phyloP scores from a whole-genome alignment of 2,113 vertebrate genomes.

The Channa maculata region DNA sequence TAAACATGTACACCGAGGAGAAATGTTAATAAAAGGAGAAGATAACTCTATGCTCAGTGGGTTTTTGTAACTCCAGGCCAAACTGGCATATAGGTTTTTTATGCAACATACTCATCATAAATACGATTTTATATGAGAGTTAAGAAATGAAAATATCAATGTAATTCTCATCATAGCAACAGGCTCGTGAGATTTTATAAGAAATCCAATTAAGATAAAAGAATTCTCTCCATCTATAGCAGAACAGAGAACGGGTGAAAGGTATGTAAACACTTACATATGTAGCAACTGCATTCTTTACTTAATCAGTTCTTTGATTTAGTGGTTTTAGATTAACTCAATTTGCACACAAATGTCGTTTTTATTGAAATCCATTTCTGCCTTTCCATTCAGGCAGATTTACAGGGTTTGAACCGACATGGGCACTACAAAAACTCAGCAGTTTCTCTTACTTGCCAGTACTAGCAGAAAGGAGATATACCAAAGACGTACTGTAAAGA shows the following conservation, averaged over 20 bases:
- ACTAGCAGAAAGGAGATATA: background rate
- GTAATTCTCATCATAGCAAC: conserved; percentile 17
- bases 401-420: conserved; percentile 41
- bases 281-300: background rate
- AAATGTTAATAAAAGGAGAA: background rate
- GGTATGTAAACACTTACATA: background rate
- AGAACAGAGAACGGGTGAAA: conserved; percentile 14
- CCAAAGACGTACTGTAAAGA: too few relatives aligned
- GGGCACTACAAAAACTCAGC: conserved; percentile 13
- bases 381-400: conserved; percentile 26
- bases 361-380: background rate
- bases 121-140: conserved; percentile 13
- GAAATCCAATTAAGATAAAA: background rate
- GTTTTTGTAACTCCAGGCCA: conserved; percentile 25
- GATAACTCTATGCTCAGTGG: conserved; percentile 13
- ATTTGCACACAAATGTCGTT: conserved; percentile 55
- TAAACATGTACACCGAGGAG: background rate
- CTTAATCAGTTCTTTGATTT: conserved; percentile 21
- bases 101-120: conserved; percentile 16
- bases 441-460: background rate
- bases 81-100: conserved; percentile 4
- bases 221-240: background rate
- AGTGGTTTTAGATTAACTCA: conserved; percentile 21
- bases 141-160: conserved; percentile 33
- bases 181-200: background rate